Conservation (phyloP, 2,797 vertebrate species). For the Gymnocypris eckloni region DNA sequence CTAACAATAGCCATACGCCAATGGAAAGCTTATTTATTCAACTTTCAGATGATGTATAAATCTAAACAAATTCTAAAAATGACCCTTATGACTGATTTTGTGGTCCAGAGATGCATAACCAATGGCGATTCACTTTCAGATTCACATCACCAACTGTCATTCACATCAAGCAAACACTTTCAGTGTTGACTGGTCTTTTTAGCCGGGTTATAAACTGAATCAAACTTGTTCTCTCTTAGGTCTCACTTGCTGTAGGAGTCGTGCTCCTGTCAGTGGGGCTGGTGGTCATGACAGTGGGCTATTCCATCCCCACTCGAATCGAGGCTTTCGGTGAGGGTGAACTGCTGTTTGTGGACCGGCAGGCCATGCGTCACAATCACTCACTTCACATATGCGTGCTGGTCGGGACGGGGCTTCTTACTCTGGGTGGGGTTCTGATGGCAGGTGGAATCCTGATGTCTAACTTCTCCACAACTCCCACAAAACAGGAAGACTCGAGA, state of each 20-base stretch:
- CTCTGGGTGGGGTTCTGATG: conserved; percentile 83
- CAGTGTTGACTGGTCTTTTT: not conserved
- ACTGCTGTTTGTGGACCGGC: conserved; percentile 89
- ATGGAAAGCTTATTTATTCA: not conserved
- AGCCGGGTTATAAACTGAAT: not conserved
- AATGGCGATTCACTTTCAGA: not conserved
- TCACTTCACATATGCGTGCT: conserved; percentile 86
- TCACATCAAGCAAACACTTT: not conserved
- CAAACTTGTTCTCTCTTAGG: conserved; percentile 71
- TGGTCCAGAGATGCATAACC: not conserved
- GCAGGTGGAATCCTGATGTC: conserved; percentile 85
- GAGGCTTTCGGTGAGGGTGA: conserved; percentile 92
- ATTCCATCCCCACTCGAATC: conserved; percentile 85
- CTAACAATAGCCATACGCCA: not conserved
- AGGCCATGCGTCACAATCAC: conserved; percentile 86
- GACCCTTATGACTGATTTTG: not conserved
- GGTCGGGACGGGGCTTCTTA: conserved; percentile 86
- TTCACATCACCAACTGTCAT: not conserved
- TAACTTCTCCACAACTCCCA: conserved; percentile 81
- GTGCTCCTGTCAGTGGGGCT: conserved; percentile 69
- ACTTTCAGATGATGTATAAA: not conserved
- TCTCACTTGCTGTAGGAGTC: conserved; percentile 85
- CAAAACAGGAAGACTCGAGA: conserved; percentile 80
- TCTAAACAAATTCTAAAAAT: not conserved
- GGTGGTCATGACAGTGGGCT: conserved; percentile 85